Base-by-base conservation (phyloP, 2,797 vertebrate species). In the Rhodeus uyekii region DNA sequence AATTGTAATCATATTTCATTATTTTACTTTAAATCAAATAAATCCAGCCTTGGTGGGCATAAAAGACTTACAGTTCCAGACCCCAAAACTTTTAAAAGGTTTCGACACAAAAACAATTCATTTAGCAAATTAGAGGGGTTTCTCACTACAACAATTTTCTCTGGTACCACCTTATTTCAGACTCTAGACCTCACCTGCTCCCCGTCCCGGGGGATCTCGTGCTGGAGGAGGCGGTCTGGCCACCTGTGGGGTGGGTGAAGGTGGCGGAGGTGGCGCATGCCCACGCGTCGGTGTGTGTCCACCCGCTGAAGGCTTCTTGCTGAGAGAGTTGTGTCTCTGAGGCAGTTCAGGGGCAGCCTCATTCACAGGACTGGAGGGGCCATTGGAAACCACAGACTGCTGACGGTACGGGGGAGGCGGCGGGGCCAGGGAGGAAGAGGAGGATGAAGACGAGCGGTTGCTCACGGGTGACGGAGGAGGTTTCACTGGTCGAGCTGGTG, bases 271-370 rank as follows among this genome's bases (percentile, higher is more conserved):
- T 3, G 96, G 91, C 10, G 97, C 93, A 50, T 16, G 97, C 90
- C 90, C 93, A 48, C 94, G 3, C 7, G 92, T 92, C 18, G 93
- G 91, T 68, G 92, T 89, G 95, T 95, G 32, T 92, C 96, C 90
- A 76, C 92, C 89, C 0, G 90, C 90, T 8, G 88, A 87, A 24
- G 92, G 92, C 89, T 97, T 98, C 92, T 94, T 95, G 93, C 96
- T 94, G 86, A 97, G 94, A 9, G 97, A 98, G 92, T 97, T 97
- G 88, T 98, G 96, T 86, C 96, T 95, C 91, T 96, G 95, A 0
- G 97, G 97, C 86, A 98, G 93, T 83, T 98, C 96, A 0, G 97
- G 97, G 3, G 94, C 95, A 0, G 83, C 88, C 69, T 97, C 97
- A 0, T 90, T 86, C 0, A 88, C 86, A 0, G 89, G 89, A 86